Percentiles rank a stretch among this genome's conserved stretches.
Evolutionary conservation across 2,113 vertebrate species (phyloP).

Genomic region (Oncorhynchus nerka): DNA sequence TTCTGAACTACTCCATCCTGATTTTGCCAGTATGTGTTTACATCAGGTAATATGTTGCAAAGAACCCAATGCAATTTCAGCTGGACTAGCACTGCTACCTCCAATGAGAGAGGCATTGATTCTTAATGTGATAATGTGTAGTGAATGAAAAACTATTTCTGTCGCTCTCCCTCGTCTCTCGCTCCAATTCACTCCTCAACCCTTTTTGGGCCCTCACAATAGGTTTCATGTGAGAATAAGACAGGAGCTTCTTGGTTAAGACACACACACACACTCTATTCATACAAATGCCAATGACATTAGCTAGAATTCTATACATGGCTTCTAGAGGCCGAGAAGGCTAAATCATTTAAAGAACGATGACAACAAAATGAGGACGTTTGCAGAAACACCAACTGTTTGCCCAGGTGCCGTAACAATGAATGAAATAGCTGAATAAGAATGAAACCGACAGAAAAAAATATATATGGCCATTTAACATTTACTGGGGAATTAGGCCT

Average conservation of each 20-base stretch:
- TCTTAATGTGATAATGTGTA: slow-evolving; percentile 35
- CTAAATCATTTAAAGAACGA: no score
- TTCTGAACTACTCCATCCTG: neutral
- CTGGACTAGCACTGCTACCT: neutral
- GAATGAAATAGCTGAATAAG: no score
- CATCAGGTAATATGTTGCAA: no score
- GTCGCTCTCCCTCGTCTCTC: neutral
- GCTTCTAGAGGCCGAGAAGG: no score
- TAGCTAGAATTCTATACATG: neutral
- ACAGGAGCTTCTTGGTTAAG: neutral
- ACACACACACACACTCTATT: slow-evolving; percentile 8
- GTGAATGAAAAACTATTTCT: slow-evolving; percentile 40
- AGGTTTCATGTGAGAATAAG: slow-evolving; percentile 52
- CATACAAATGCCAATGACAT: neutral
- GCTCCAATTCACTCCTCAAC: neutral
- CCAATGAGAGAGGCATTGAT: neutral
- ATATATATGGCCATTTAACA: no score
- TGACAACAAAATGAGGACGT: no score
- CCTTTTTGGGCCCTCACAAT: slow-evolving; percentile 14
- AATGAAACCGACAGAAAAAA: no score
- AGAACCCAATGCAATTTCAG: neutral
- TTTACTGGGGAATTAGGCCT: no score
- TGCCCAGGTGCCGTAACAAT: no score
- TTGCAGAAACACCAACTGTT: no score
- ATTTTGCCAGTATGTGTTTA: neutral